Conservation (phyloP, 2,797 vertebrate species). For the Gastrophryne carolinensis region DNA sequence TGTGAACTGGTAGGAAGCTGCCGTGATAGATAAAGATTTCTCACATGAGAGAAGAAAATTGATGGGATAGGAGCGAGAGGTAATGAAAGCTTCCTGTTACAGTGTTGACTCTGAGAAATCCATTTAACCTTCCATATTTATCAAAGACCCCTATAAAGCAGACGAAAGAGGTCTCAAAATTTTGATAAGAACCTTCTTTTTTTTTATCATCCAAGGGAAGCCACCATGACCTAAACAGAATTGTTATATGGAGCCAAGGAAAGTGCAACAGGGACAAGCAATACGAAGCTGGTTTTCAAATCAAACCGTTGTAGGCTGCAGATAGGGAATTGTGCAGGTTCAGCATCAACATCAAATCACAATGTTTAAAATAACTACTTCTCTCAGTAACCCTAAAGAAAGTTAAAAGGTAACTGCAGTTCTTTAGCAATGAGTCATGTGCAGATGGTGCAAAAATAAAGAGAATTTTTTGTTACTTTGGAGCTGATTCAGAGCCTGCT, state of each 20-base stretch:
- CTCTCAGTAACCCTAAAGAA: too few species aligned
- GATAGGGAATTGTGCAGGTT: too few species aligned
- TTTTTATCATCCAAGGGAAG: background rate
- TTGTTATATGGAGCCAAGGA: too few species aligned
- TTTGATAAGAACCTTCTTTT: background rate
- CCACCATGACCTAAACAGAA: background rate
- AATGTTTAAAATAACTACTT: too few species aligned
- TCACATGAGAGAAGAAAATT: conserved; percentile 6
- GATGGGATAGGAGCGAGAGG: conserved; percentile 21
- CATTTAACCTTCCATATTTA: conserved; percentile 17
- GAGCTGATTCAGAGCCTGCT: too few species aligned
- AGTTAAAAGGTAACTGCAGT: too few species aligned
- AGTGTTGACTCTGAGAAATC: conserved; percentile 27
- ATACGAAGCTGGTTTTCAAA: background rate
- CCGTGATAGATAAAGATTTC: conserved; percentile 11
- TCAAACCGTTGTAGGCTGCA: too few species aligned
- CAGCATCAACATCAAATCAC: too few species aligned
- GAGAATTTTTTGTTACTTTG: too few species aligned
- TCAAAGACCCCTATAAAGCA: conserved; percentile 14
- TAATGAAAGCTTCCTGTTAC: conserved; percentile 31
- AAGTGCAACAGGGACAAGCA: too few species aligned
- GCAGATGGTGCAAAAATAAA: too few species aligned
- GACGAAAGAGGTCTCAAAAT: background rate
- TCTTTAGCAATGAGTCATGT: too few species aligned
- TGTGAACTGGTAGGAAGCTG: conserved; percentile 4